Percentiles rank a stretch among this genome's conserved stretches.
Conservation (phyloP, 2,797 vertebrate genomes). For the Australoheros facetus region DNA sequence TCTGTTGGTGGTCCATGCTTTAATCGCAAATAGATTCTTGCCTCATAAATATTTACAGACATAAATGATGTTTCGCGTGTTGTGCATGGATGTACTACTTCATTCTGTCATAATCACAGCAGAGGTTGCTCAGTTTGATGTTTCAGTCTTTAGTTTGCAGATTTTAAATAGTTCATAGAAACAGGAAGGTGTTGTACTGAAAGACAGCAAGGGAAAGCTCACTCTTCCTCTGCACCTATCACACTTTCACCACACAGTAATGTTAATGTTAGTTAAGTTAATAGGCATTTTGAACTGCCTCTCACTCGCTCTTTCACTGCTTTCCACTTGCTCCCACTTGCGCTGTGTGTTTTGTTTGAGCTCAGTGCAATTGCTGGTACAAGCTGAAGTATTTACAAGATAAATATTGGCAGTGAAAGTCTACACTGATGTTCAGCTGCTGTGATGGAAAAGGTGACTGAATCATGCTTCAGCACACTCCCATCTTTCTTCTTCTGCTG, state of each 20-base stretch:
- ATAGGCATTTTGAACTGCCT: slow-evolving; percentile 49
- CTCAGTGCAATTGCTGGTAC: slow-evolving; percentile 38
- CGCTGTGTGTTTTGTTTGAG: slow-evolving; percentile 50
- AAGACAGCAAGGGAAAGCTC: slow-evolving; percentile 33
- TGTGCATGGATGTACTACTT: slow-evolving; percentile 4
- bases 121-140: background rate
- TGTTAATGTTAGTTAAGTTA: slow-evolving; percentile 50
- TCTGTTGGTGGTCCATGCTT: slow-evolving; percentile 60
- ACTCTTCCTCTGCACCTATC: slow-evolving; percentile 26
- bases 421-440: slow-evolving; percentile 26
- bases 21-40: slow-evolving; percentile 24
- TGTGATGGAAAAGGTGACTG: slow-evolving; percentile 42
- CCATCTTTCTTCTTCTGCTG: background rate
- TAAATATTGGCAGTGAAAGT: slow-evolving; percentile 60
- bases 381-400: slow-evolving; percentile 59
- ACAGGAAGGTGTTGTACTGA: slow-evolving; percentile 14
- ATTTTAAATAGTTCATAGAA: background rate
- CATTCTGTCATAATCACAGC: background rate
- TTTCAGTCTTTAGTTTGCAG: slow-evolving; percentile 24
- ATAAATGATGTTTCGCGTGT: slow-evolving; percentile 12
- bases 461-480: slow-evolving; percentile 25
- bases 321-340: slow-evolving; percentile 54
- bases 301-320: background rate
- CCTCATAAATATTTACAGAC: slow-evolving; percentile 70
- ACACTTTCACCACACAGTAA: slow-evolving; percentile 62